These are phyloP conservation scores for Limnothrissa miodon DNA, from an alignment of 2,113 vertebrate species.

Conservation along the genomic window DNA sequence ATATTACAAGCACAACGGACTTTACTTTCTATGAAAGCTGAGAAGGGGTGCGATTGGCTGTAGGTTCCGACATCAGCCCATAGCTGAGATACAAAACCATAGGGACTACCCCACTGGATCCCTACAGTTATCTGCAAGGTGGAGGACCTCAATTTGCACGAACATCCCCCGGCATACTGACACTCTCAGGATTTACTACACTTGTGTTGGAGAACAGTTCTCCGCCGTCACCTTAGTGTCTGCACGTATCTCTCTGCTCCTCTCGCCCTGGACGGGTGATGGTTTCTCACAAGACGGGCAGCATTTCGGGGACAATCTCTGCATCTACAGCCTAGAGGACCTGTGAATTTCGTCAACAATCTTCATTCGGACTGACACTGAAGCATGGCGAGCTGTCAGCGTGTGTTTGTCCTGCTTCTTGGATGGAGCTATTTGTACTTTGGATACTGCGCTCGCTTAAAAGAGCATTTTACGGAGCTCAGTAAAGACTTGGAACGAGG, in stretches of 20 bases:
- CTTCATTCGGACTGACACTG: background rate
- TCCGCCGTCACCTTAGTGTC: background rate
- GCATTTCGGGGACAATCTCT: constrained; percentile 43
- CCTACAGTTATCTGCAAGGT: constrained; percentile 15
- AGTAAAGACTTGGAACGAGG: constrained; percentile 53
- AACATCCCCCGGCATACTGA: constrained; percentile 11
- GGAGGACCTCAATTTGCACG: constrained; percentile 17
- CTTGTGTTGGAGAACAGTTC: background rate
- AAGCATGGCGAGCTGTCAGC: constrained; percentile 70
- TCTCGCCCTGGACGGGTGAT: constrained; percentile 53
- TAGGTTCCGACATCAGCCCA: constrained; percentile 45
- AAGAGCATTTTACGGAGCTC: constrained; percentile 53
- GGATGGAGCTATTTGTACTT: constrained; percentile 73
- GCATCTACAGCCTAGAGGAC: constrained; percentile 28
- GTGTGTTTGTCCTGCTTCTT: constrained; percentile 70
- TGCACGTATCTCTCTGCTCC: background rate
- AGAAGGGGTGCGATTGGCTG: constrained; percentile 64
- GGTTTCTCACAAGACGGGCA: constrained; percentile 50
- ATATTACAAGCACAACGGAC: constrained; percentile 68
- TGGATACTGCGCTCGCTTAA: constrained; percentile 66
- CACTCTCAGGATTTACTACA: background rate
- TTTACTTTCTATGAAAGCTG: constrained; percentile 69
- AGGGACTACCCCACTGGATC: constrained; percentile 29
- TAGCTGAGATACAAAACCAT: constrained; percentile 53
- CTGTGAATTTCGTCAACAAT: background rate